Conservation (phyloP, 2,113 vertebrate genomes). For the Myrmecophaga tridactyla region DNA sequence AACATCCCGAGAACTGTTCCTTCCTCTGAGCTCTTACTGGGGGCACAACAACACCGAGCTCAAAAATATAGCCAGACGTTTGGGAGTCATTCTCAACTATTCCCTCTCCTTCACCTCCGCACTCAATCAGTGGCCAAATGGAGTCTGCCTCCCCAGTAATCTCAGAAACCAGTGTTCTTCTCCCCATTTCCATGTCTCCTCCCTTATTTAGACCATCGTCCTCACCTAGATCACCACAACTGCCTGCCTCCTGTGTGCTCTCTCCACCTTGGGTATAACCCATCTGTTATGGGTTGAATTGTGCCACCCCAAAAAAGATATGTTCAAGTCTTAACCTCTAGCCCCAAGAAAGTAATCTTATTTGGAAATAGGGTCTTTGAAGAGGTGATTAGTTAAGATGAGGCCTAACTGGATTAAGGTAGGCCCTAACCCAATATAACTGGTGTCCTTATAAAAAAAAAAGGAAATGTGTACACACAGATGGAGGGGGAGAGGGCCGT, state of each 20-base stretch:
- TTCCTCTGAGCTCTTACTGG: background rate
- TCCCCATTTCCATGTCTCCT: background rate
- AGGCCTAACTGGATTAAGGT: too few species aligned
- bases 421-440: too few species aligned
- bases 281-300: background rate
- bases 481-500: too few species aligned
- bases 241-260: background rate
- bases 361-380: too few species aligned
- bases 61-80: rapidly evolving
- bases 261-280: background rate
- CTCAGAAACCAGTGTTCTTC: background rate
- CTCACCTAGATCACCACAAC: background rate
- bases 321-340: too few species aligned
- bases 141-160: background rate
- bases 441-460: too few species aligned
- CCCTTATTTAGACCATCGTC: background rate
- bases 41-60: background rate
- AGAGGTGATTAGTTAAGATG: too few species aligned
- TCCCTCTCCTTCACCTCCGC: background rate
- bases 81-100: rapidly evolving
- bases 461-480: too few species aligned
- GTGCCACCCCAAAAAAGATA: too few species aligned
- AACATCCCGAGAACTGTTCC: background rate
- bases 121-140: background rate
- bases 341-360: too few species aligned